Evolutionary conservation across 2,888 invertebrate genomes (phyloP), one percentile per base, ranked within the genome.

Genomic region (Eupelmus urozonus): DNA sequence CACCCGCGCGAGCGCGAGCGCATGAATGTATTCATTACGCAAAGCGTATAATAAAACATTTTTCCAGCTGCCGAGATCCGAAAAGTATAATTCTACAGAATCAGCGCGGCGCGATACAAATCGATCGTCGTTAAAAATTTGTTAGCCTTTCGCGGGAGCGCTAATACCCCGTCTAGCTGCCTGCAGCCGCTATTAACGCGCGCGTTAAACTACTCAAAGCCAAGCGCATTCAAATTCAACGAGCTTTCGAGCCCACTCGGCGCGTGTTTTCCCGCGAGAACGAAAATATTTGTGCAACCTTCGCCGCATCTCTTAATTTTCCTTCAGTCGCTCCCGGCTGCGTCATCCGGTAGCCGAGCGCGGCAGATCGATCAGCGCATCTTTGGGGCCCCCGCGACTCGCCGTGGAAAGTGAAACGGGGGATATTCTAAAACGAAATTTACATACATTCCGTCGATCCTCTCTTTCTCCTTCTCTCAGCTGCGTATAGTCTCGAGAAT

Each of bases 241-340:
- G n/a, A n/a, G n/a, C n/a, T n/a, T n/a, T n/a, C n/a, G n/a, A n/a
- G n/a, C n/a, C n/a, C n/a, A n/a, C n/a, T n/a, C n/a, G n/a, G n/a
- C n/a, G n/a, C n/a, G n/a, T 25, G 25, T 45, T 13, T 45, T 16
- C 16, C 16, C 45, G 1, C 40, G 9, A 18, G 40, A 13, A 34
- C 11, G 20, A 66, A 66, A 66, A 53, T 34, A 66, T 62, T 62
- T 34, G 16, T 16, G 20, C 40, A 62, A 20, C 11, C 40, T 25
- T 20, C 3, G 25, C 11, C 5, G 34, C 81, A 84, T 83, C 82
- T 84, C 84, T 84, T 83, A 80, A 83, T 84, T 84, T 81, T 82
- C 80, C 80, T 76, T 62, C 80, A 40, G 63, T 74, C 77, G 79
- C 75, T 75, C 73, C 69, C 65, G 1, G 57, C 34, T 59, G 65